Evolutionary conservation across 2,113 vertebrate species (phyloP).

Genomic region (Willisornis vidua): DNA sequence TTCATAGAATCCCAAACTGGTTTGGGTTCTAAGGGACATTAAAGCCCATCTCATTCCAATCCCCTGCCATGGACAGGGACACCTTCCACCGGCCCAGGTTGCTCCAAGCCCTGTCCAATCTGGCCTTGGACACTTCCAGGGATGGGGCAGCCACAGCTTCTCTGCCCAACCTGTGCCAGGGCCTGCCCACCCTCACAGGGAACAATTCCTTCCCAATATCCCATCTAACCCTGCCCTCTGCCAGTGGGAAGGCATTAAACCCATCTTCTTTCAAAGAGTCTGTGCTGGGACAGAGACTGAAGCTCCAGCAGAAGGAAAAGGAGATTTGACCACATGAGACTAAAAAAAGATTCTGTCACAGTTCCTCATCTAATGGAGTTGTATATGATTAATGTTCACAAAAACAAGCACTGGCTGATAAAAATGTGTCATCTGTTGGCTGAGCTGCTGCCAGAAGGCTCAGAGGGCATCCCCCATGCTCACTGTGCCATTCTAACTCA

Average conservation of each 20-base stretch:
- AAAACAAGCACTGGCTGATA: not conserved
- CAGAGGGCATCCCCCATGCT: not conserved
- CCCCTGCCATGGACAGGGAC: not conserved
- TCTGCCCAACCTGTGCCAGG: not conserved
- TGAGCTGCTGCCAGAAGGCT: not conserved
- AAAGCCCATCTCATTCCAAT: accelerated
- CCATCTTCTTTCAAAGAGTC: not conserved
- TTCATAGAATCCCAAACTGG: not conserved
- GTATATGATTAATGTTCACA: not conserved
- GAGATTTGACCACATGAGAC: not conserved
- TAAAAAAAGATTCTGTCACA: not conserved
- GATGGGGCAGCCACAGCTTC: too few relatives aligned
- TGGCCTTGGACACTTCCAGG: not conserved
- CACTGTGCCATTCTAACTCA: not conserved
- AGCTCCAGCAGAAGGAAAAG: not conserved
- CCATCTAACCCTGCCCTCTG: not conserved
- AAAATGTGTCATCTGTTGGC: not conserved
- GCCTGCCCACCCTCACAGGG: not conserved
- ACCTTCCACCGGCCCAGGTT: accelerated
- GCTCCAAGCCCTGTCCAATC: accelerated
- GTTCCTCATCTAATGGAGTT: not conserved
- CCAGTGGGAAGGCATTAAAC: not conserved
- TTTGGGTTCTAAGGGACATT: not conserved
- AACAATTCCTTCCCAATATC: not conserved
- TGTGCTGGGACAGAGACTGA: not conserved